phyloP scores from a whole-genome alignment of 2,888 invertebrate species.

The Synanthedon andrenaeformis region DNA sequence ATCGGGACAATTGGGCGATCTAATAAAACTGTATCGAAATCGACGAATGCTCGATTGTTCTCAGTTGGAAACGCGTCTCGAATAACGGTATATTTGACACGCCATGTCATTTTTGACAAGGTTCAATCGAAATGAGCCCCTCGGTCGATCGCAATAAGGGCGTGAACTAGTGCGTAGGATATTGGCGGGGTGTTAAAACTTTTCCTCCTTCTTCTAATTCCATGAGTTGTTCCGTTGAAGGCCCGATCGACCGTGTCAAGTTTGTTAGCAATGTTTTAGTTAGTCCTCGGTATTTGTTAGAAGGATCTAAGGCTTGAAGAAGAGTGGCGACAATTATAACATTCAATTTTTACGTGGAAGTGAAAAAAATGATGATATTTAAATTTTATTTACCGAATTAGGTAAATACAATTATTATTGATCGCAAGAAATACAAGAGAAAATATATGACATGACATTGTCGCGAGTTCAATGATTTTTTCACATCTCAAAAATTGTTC shows the following conservation, averaged over 20 bases:
- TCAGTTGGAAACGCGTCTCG: slow-evolving; percentile 9
- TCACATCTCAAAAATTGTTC: too few relatives aligned
- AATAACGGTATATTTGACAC: slow-evolving; percentile 6
- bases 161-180: neutral
- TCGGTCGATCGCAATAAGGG: neutral
- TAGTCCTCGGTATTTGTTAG: neutral
- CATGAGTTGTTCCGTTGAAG: neutral
- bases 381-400: too few relatives aligned
- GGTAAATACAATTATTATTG: too few relatives aligned
- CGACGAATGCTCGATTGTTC: slow-evolving; percentile 21
- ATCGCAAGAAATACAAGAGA: too few relatives aligned
- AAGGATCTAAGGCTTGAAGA: too few relatives aligned
- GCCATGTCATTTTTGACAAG: slow-evolving; percentile 4
- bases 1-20: slow-evolving; percentile 5
- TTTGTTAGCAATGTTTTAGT: neutral
- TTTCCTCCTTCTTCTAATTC: neutral
- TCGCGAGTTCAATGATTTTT: too few relatives aligned
- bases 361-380: too few relatives aligned
- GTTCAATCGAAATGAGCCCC: slow-evolving; percentile 3
- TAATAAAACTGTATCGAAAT: slow-evolving; percentile 9
- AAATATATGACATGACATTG: too few relatives aligned
- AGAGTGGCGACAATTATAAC: too few relatives aligned
- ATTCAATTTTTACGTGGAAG: too few relatives aligned
- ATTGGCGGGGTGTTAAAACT: neutral
- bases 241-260: neutral